Conservation (phyloP, 37 sponge, comb jelly and placozoan species). For the Eunapius fragilis region DNA sequence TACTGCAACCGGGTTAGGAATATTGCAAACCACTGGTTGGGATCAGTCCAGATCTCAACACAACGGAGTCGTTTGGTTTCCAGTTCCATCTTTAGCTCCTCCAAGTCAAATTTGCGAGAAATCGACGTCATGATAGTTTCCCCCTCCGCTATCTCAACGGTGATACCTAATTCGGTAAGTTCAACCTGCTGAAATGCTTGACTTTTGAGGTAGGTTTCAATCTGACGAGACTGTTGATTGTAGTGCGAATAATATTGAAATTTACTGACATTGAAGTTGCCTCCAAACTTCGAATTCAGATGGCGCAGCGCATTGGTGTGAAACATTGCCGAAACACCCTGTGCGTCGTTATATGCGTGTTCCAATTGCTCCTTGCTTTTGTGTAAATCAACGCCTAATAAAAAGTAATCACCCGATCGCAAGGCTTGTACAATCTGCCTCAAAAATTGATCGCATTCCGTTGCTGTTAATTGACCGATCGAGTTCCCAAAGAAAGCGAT, state of each 20-base stretch:
- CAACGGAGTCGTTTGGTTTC: background rate
- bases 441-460: background rate
- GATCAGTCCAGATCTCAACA: background rate
- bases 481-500: constrained; percentile 3
- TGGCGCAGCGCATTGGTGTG: background rate
- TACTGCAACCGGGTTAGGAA: background rate
- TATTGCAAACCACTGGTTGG: background rate
- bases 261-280: background rate
- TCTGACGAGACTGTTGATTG: background rate
- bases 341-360: constrained; percentile 14
- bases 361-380: constrained; percentile 1
- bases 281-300: constrained; percentile 15
- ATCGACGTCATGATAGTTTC: background rate
- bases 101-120: background rate
- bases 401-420: background rate
- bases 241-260: background rate
- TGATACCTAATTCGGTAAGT: background rate
- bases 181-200: background rate
- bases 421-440: background rate
- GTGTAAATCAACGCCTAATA: constrained; percentile 17
- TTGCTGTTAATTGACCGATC: constrained; percentile 1
- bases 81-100: background rate
- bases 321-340: constrained; percentile 11
- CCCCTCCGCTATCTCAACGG: background rate
- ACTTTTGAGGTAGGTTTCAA: background rate